Base-by-base conservation (phyloP, 35 echinoderm and acorn worm genomes). In the Lytechinus pictus region DNA sequence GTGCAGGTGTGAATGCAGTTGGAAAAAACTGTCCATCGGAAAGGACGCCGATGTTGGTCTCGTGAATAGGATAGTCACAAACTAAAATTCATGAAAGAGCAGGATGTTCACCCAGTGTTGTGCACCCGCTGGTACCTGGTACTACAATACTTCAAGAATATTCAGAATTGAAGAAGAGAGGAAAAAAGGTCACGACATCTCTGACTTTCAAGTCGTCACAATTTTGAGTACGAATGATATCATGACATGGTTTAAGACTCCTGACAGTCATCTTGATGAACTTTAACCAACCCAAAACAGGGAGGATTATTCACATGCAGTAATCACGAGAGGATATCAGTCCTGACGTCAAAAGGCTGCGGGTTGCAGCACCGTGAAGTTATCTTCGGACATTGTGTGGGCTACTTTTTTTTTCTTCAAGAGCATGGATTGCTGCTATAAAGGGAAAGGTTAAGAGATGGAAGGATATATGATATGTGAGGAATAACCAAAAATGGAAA, bases 381-480 rank as follows among this genome's bases (percentile, higher is more conserved):
- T 79, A 79, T 79, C 66, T 71, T 79, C 66, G 16, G 19, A 79
- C 66, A 0, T 8, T 79, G 66, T 79, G 66, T n/a, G 66, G 66
- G 66, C 66, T 79, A 19, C 19, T 58, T 58, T 58, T 58, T 58
- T 24, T 71, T 79, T 79, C 66, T 24, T 24, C 19, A 24, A 79
- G 66, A 79, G 66, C n/a, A n/a, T 16, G n/a, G 21, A 79, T 24
- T 8, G 3, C 66, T 8, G 3, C 66, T 79, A 79, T 24, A 79
- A 79, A 79, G 19, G 66, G 66, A 79, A 79, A 79, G 66, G 66
- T 79, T 79, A 79, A 79, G 66, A 79, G 66, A 79, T 79, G 66
- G 66, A 71, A 79, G 66, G 66, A 79, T 79, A 79, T 79, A 5
- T 79, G 66, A 79, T 79, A 79, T 79, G 66, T 16, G 16, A 79